Evolutionary conservation across 2,888 invertebrate species (phyloP).

Genomic region (Eutolmus rufibarbis): DNA sequence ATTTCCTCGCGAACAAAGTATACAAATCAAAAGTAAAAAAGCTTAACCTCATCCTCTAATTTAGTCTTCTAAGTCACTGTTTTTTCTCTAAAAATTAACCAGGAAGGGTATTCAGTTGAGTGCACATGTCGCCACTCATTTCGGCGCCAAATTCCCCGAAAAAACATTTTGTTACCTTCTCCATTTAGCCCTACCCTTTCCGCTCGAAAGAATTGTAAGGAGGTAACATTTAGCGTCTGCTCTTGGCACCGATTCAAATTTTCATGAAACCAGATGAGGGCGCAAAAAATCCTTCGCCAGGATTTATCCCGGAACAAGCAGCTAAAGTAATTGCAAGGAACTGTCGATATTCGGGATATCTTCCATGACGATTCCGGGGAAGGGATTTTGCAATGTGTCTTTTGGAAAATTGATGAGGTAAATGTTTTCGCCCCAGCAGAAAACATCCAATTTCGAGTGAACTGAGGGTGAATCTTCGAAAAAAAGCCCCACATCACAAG

Average conservation of each 20-base stretch:
- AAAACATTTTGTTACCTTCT: neutral
- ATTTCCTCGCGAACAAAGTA: too few relatives aligned
- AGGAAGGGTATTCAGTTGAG: neutral
- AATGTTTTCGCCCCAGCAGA: neutral
- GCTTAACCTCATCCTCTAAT: neutral
- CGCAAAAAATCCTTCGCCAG: neutral
- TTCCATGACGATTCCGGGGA: neutral
- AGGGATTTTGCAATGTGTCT: neutral
- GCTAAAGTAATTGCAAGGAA: neutral
- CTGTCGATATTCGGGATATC: neutral
- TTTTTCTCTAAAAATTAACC: neutral
- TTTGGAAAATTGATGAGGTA: neutral
- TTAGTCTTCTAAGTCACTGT: neutral
- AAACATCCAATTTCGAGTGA: neutral
- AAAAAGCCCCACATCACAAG: neutral
- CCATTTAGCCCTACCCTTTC: neutral
- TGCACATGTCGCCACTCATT: neutral
- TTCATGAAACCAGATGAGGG: neutral
- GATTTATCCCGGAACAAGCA: neutral
- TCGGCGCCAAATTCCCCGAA: neutral
- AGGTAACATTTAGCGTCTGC: neutral
- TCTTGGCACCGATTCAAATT: slow-evolving; percentile 9
- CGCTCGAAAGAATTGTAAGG: neutral
- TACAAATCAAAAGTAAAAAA: too few relatives aligned
- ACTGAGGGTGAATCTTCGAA: neutral